Percentiles rank a stretch among this genome's conserved stretches.
Conservation (phyloP, 2,797 vertebrate genomes). For the Petrocephalus schoutedeni region DNA sequence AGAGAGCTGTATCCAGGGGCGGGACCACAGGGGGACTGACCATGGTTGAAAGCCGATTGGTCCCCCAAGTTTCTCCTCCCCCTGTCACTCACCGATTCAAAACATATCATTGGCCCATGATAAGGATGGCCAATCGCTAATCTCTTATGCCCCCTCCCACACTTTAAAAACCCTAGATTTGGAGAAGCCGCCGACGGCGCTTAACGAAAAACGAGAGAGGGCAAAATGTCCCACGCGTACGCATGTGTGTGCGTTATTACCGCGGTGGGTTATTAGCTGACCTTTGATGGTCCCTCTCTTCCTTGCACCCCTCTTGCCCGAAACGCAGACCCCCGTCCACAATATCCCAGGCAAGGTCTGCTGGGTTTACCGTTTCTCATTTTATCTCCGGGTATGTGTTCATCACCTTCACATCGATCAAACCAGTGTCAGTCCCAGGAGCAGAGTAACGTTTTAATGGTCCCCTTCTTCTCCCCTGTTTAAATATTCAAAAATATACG, state of each 20-base stretch:
- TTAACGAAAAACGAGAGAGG: not conserved
- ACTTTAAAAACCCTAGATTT: not conserved
- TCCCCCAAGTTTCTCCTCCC: not conserved
- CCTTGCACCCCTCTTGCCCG: not conserved
- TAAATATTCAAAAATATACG: not conserved
- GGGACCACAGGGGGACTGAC: not conserved
- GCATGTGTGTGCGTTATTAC: not conserved
- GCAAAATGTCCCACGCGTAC: not conserved
- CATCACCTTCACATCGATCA: slow-evolving; percentile 14
- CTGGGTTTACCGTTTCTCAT: not conserved
- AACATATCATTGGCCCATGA: not conserved
- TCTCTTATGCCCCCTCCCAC: too few relatives aligned
- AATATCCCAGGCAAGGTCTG: not conserved
- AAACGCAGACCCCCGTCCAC: not conserved
- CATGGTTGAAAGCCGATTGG: not conserved
- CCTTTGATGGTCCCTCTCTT: not conserved
- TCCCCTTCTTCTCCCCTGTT: not conserved
- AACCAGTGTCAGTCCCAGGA: not conserved
- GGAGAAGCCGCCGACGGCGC: not conserved
- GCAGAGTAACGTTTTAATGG: not conserved
- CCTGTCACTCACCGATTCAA: not conserved
- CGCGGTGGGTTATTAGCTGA: not conserved
- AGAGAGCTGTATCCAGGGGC: not conserved
- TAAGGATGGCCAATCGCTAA: not conserved
- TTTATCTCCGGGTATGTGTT: not conserved